These are phyloP conservation scores for Chloroclystis v-ata DNA, from an alignment of 2,888 invertebrate species.

Conservation along the genomic window DNA sequence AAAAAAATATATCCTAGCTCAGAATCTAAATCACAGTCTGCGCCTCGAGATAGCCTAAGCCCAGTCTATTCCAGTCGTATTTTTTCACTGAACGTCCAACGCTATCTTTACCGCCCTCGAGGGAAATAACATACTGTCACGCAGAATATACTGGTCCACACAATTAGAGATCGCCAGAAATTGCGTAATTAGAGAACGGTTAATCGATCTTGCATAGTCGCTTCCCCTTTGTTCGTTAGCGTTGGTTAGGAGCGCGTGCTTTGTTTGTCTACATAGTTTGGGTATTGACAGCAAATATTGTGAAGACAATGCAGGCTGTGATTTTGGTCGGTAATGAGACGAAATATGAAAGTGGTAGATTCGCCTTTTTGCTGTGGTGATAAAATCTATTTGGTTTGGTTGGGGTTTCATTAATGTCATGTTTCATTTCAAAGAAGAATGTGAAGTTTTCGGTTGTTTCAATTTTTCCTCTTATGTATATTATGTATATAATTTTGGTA, in stretches of 20 bases:
- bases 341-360: too few species aligned
- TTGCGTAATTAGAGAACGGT: constrained; percentile 74
- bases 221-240: constrained; percentile 48
- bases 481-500: too few species aligned
- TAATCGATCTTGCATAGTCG: constrained; percentile 70
- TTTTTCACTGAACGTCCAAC: constrained; percentile 47
- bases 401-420: too few species aligned
- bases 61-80: constrained; percentile 39
- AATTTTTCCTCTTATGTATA: too few species aligned
- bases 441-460: too few species aligned
- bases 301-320: background rate
- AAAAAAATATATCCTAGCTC: too few species aligned
- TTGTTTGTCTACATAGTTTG: constrained; percentile 23
- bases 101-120: constrained; percentile 74
- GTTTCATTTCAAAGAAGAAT: too few species aligned
- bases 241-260: constrained; percentile 21
- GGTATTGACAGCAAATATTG: constrained; percentile 3
- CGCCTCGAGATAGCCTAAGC: too few species aligned
- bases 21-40: too few species aligned
- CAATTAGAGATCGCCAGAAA: constrained; percentile 77
- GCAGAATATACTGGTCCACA: constrained; percentile 72
- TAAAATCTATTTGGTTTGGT: too few species aligned
- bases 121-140: constrained; percentile 77
- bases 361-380: too few species aligned
- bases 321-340: background rate